Evolutionary conservation across 2,797 vertebrate species (phyloP).

Genomic region (Acanthopagrus latus): DNA sequence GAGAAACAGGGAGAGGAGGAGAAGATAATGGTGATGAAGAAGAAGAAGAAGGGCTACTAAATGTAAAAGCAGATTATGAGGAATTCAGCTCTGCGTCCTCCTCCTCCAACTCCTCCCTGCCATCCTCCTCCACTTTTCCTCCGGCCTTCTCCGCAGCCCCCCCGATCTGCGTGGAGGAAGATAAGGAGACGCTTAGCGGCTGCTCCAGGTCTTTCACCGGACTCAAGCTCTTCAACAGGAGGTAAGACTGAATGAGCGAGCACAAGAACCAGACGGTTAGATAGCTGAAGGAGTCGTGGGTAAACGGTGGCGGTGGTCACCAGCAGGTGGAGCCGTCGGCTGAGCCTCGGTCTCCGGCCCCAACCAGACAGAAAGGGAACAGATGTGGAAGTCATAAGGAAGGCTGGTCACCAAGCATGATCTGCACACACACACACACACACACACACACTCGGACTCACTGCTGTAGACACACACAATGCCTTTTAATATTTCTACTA

Average conservation of each 20-base stretch:
- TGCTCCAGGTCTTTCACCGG: slow-evolving; percentile 71
- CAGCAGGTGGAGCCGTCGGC: slow-evolving; percentile 42
- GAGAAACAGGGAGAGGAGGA: background rate
- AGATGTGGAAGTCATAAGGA: background rate
- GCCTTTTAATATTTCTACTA: background rate
- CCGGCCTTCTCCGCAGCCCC: background rate
- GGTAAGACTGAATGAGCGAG: slow-evolving; percentile 47
- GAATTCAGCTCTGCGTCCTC: slow-evolving; percentile 60
- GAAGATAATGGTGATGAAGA: background rate
- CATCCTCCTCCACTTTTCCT: slow-evolving; percentile 17
- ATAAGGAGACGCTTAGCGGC: slow-evolving; percentile 54
- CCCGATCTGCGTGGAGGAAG: slow-evolving; percentile 28
- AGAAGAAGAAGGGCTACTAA: background rate
- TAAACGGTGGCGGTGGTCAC: background rate
- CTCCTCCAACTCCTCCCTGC: slow-evolving; percentile 48
- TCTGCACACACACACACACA: background rate
- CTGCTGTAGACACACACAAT: background rate
- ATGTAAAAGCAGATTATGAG: background rate
- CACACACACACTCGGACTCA: background rate
- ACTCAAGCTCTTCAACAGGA: slow-evolving; percentile 69
- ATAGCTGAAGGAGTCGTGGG: background rate
- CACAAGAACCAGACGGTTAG: background rate
- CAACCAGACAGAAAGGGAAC: slow-evolving; percentile 16
- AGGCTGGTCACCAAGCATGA: background rate
- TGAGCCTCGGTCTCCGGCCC: background rate